Evolutionary conservation across 2,113 vertebrate genomes (phyloP).

Genomic region (Alaudala cheleensis): DNA sequence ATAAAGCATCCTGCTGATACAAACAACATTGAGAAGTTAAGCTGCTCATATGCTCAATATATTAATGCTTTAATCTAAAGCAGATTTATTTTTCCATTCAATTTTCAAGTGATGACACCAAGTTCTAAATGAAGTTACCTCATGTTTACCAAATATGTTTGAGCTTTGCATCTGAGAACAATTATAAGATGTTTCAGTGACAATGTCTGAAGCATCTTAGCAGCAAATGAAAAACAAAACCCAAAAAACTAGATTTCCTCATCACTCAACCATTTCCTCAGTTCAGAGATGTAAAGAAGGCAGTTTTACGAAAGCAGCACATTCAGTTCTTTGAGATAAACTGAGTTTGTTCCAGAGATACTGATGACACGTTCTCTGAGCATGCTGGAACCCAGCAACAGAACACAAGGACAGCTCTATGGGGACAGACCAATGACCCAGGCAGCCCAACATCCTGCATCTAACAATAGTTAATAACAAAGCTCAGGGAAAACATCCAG

Average conservation of each 20-base stretch:
- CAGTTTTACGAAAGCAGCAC: not conserved
- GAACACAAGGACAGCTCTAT: not conserved
- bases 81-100: conserved; percentile 51
- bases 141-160: not conserved
- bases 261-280: not conserved
- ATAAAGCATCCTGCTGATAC: conserved; percentile 46
- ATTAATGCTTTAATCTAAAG: conserved; percentile 54
- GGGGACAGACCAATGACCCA: fast-evolving
- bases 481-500: not conserved
- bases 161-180: not conserved
- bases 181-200: not conserved
- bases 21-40: conserved; percentile 35
- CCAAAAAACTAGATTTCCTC: not conserved
- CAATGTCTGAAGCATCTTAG: not conserved
- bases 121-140: not conserved
- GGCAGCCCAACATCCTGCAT: not conserved
- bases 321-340: not conserved
- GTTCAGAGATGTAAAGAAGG: not conserved
- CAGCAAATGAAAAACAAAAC: not conserved
- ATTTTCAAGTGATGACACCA: conserved; percentile 20
- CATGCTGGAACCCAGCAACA: not conserved
- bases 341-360: not conserved
- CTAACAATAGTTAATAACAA: not conserved
- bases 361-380: fast-evolving
- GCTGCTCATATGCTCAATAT: conserved; percentile 16